Conservation (phyloP, 2,113 vertebrate genomes). For the Megaptera novaeangliae region DNA sequence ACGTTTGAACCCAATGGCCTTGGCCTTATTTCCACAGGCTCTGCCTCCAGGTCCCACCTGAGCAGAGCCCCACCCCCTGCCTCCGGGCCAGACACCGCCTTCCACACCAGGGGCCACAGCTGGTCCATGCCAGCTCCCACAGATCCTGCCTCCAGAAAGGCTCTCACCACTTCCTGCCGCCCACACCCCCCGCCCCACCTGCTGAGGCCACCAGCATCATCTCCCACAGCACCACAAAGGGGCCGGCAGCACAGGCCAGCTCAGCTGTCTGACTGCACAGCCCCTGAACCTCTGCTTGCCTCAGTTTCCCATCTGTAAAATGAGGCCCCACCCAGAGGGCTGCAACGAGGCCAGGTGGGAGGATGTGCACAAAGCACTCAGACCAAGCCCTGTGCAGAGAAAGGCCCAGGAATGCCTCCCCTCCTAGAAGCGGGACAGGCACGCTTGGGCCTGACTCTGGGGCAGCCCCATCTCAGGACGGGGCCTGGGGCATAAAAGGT, state of each 20-base stretch:
- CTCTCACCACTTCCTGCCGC: not conserved
- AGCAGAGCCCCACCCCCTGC: not conserved
- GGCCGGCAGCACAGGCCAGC: not conserved
- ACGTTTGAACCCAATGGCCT: not conserved
- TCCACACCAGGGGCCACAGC: not conserved
- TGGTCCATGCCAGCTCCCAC: not conserved
- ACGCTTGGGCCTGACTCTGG: not conserved
- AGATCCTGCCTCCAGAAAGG: not conserved
- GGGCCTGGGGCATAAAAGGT: not conserved
- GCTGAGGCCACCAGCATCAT: not conserved
- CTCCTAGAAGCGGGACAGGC: not conserved
- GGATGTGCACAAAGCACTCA: rapidly evolving
- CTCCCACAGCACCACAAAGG: rapidly evolving
- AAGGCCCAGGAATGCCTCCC: rapidly evolving
- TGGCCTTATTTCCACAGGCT: too few species aligned
- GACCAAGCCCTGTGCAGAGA: not conserved
- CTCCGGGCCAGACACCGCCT: not conserved
- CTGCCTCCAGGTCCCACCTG: not conserved
- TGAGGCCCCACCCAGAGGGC: not conserved
- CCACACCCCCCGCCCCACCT: not conserved
- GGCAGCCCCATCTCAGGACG: not conserved
- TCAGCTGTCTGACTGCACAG: not conserved
- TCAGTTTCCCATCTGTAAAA: not conserved
- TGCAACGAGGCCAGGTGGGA: rapidly evolving
- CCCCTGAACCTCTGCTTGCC: not conserved